These are phyloP conservation scores for Neoseiulus cucumeris DNA, from an alignment of 1,140 invertebrate genomes.

Conservation along the genomic window DNA sequence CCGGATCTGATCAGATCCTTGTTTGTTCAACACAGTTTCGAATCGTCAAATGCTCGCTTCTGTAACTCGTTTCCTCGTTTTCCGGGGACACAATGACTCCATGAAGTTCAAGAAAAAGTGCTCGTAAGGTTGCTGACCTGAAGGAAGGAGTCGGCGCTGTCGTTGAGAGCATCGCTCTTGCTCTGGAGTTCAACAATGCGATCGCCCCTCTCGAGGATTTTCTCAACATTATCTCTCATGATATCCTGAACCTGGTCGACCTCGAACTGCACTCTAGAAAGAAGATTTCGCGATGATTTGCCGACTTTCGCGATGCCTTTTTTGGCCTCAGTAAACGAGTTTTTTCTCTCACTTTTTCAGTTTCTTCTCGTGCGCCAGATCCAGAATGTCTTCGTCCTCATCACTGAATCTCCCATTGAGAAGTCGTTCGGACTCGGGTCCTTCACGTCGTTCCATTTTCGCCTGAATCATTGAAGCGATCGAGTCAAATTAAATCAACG, in stretches of 20 bases:
- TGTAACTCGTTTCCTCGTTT: neutral
- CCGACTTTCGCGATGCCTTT: too few species aligned
- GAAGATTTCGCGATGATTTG: too few species aligned
- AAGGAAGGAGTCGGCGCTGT: neutral
- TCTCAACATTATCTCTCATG: slow-evolving; percentile 27
- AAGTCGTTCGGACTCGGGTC: neutral
- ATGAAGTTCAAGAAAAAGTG: neutral
- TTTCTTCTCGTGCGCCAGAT: neutral
- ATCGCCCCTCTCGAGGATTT: slow-evolving; percentile 27
- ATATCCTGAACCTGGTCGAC: slow-evolving; percentile 28
- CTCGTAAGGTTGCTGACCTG: neutral
- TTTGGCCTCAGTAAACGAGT: too few species aligned
- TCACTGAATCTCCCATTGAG: neutral
- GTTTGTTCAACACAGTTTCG: neutral
- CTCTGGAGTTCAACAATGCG: slow-evolving; percentile 25
- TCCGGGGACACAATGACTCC: neutral
- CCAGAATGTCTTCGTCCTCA: neutral
- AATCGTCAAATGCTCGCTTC: neutral
- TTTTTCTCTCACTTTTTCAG: too few species aligned
- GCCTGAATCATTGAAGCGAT: too few species aligned
- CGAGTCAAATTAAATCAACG: too few species aligned
- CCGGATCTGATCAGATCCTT: neutral
- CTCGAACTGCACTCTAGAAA: slow-evolving; percentile 21
- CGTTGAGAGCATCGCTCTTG: neutral
- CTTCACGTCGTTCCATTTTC: neutral